A percentile compares a stretch with the other conserved stretches of the same genome.
phyloP scores from a whole-genome alignment of 2,797 vertebrate species.

The Lagorchestes hirsutus region DNA sequence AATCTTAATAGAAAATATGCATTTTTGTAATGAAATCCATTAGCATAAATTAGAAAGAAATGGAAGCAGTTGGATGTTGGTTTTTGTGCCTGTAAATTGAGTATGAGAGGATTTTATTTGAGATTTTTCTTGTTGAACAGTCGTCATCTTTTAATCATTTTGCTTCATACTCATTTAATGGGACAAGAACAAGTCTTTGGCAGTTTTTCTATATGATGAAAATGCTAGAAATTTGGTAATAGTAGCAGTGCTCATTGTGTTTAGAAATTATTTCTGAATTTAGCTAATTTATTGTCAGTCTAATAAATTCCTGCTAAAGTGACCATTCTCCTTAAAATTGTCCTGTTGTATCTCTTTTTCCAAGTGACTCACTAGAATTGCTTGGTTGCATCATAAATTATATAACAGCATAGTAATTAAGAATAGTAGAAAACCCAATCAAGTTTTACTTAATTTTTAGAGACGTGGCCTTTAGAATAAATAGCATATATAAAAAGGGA shows the following conservation, averaged over 20 bases:
- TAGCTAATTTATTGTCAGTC: constrained; percentile 58
- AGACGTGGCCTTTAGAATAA: constrained; percentile 52
- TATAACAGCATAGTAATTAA: constrained; percentile 17
- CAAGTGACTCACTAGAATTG: constrained; percentile 44
- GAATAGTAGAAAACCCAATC: constrained; percentile 50
- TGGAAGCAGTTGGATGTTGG: constrained; percentile 36
- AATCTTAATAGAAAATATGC: constrained; percentile 55
- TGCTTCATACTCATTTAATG: constrained; percentile 51
- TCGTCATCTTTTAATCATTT: constrained; percentile 50
- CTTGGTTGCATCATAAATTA: constrained; percentile 59
- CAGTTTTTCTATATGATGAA: background rate
- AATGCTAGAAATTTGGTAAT: constrained; percentile 17
- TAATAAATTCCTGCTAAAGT: constrained; percentile 54
- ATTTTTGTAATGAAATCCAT: constrained; percentile 51
- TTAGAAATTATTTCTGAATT: constrained; percentile 32
- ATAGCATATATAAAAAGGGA: constrained; percentile 54
- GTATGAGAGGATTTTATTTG: constrained; percentile 50
- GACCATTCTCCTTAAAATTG: constrained; percentile 36
- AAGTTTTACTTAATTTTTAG: constrained; percentile 46
- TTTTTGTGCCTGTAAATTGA: constrained; percentile 48
- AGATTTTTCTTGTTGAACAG: constrained; percentile 53
- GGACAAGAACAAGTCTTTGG: constrained; percentile 43
- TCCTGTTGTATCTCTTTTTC: constrained; percentile 34
- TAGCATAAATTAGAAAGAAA: constrained; percentile 34
- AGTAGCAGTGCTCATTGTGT: constrained; percentile 41